A percentile compares a stretch with the other conserved stretches of the same genome.
Evolutionary conservation across 2,888 invertebrate species (phyloP).

Genomic region (Gari tellinella): DNA sequence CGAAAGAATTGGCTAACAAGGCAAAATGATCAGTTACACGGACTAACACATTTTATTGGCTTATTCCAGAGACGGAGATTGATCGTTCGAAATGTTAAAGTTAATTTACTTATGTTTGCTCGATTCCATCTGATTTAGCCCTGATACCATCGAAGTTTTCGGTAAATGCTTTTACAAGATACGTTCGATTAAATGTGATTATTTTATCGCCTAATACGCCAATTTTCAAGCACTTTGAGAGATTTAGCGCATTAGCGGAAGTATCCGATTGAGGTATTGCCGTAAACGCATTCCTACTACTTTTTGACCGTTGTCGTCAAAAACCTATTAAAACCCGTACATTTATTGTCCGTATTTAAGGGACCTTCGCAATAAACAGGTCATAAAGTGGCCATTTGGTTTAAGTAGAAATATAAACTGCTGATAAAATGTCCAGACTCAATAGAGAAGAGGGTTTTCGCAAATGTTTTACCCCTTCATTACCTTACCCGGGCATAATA

Average conservation of each 20-base stretch:
- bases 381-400: too few species aligned
- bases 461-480: too few species aligned
- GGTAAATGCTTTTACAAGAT: conserved; percentile 22
- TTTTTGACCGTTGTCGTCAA: conserved; percentile 1
- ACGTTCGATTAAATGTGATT: conserved; percentile 32
- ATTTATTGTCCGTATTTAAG: too few species aligned
- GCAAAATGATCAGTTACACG: conserved; percentile 31
- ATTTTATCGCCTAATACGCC: conserved; percentile 10
- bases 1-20: conserved; percentile 30
- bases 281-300: neutral
- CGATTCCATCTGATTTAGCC: conserved; percentile 32
- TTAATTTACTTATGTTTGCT: conserved; percentile 29
- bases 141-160: conserved; percentile 18
- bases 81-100: conserved; percentile 13
- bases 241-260: neutral
- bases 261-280: neutral
- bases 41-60: conserved; percentile 17
- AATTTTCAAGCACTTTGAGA: neutral
- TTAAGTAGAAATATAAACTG: too few species aligned
- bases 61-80: conserved; percentile 20
- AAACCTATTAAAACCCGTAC: neutral
- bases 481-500: too few species aligned
- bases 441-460: too few species aligned
- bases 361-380: too few species aligned
- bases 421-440: too few species aligned